Evolutionary conservation across 2,797 vertebrate genomes (phyloP), one percentile per base, ranked within the genome.

Genomic region (Pseudochirops corinnae): DNA sequence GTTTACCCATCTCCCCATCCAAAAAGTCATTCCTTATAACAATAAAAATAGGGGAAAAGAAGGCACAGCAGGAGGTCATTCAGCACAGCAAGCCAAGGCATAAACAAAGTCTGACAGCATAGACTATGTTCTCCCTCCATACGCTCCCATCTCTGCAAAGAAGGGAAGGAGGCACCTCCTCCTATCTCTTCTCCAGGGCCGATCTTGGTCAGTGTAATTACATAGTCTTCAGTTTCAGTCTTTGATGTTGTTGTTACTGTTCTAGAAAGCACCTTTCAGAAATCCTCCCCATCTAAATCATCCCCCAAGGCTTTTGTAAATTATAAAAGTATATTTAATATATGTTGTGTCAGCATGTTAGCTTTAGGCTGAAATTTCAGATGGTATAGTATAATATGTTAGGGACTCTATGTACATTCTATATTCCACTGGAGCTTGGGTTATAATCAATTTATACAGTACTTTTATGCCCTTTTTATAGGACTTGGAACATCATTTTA

Each of bases 401-500:
- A 46, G 46, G 74, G 39, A 46, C 74, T 87, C 13, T 87, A 26
- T 46, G 18, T 26, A 87, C 24, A 46, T 50, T 87, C 74, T 50
- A 87, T 87, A 87, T 46, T 87, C 39, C 74, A 87, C 74, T 50
- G 39, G 24, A 87, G 39, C 74, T 24, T 87, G 39, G 74, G 74
- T 9, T 87, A 46, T 87, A 87, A 87, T 87, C 74, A 87, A 87
- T 50, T 87, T 87, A 87, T 50, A 87, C 74, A 87, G 74, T 87
- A 87, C 74, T 87, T 87, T 74, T 50, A 50, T 87, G 74, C 74
- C 74, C 39, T 28, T 28, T 87, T 87, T 87, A 87, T 87, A 87
- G 74, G 74, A 50, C 74, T 87, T 87, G 74, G 74, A 87, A 24
- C 74, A 87, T 87, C 50, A 87, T 87, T 87, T 87, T 87, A 46